A percentile compares a stretch with the other conserved stretches of the same genome.
These are phyloP conservation scores for Leptinotarsa undecemlineata DNA, from an alignment of 1,140 invertebrate genomes.

Conservation along the genomic window DNA sequence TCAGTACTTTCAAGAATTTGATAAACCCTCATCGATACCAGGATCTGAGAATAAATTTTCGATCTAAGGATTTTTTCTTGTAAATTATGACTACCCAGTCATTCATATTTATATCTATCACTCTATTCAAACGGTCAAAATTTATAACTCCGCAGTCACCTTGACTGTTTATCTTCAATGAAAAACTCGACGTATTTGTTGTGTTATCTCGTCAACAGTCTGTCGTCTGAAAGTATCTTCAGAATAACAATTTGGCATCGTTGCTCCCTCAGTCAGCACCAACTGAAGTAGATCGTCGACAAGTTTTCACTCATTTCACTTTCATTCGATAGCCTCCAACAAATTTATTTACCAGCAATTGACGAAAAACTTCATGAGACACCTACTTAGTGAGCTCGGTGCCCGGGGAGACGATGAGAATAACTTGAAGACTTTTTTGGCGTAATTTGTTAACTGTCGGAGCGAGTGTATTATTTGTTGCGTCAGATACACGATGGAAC, in stretches of 20 bases:
- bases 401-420: not conserved
- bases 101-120: too few relatives aligned
- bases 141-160: too few relatives aligned
- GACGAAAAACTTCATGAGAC: constrained; percentile 13
- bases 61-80: too few relatives aligned
- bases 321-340: constrained; percentile 47
- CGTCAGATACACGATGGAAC: not conserved
- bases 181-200: too few relatives aligned
- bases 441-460: not conserved
- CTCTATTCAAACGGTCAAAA: too few relatives aligned
- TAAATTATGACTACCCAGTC: too few relatives aligned
- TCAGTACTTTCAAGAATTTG: too few relatives aligned
- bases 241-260: not conserved
- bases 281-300: constrained; percentile 33
- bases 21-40: too few relatives aligned
- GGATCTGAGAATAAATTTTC: too few relatives aligned
- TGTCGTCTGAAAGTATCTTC: too few relatives aligned
- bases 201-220: too few relatives aligned
- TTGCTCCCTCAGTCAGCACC: not conserved
- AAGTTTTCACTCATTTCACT: constrained; percentile 53
- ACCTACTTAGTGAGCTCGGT: not conserved
- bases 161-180: too few relatives aligned
- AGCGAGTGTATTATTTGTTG: not conserved
- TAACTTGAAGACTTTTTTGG: not conserved
- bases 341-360: constrained; percentile 31